phyloP scores from a whole-genome alignment of 2,113 vertebrate species.

The Mandrillus leucophaeus region DNA sequence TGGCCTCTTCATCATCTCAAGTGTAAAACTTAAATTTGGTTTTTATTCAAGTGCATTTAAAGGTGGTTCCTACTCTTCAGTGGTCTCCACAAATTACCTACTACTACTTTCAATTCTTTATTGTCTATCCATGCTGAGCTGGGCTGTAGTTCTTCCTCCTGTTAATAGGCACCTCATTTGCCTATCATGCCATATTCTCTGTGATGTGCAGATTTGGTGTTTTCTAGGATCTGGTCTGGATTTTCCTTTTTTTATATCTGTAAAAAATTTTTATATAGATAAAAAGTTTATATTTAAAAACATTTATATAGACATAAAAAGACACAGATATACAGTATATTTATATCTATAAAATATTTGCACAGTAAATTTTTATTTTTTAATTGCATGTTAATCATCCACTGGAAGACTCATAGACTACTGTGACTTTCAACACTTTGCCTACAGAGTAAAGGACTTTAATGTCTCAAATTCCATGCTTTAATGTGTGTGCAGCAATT shows the following conservation, averaged over 20 bases:
- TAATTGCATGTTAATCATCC: not conserved
- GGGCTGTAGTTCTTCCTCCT: not conserved
- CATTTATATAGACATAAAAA: no score
- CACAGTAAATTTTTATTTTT: not conserved
- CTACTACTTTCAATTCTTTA: not conserved
- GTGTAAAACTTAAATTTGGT: not conserved
- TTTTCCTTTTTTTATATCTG: not conserved
- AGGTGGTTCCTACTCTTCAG: not conserved
- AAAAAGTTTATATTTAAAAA: no score
- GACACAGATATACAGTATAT: no score
- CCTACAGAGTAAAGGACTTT: not conserved
- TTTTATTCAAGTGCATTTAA: not conserved
- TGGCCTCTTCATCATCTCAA: not conserved
- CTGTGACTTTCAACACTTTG: not conserved
- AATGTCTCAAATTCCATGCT: not conserved
- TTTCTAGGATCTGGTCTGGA: not conserved
- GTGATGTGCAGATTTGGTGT: not conserved
- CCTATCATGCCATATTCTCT: not conserved
- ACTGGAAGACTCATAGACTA: not conserved
- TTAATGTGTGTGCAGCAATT: not conserved
- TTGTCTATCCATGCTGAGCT: not conserved
- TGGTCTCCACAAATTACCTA: not conserved
- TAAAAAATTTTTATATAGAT: no score
- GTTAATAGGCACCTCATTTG: not conserved
- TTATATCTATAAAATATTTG: not conserved